phyloP scores from a whole-genome alignment of 2,797 vertebrate species.

The Poeciliopsis infans region DNA sequence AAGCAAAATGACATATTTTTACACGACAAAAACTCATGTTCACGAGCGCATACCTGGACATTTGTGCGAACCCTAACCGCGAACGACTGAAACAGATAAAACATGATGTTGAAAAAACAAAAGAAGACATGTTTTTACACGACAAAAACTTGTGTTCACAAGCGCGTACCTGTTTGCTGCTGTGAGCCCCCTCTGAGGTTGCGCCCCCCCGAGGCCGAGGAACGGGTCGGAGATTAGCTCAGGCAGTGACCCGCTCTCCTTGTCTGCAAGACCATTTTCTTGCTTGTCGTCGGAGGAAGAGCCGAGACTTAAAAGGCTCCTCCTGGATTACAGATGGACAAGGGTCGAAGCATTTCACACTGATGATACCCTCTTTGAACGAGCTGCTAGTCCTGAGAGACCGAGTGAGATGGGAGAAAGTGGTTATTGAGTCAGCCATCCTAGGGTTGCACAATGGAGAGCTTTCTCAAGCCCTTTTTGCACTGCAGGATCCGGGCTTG shows the following conservation, averaged over 20 bases:
- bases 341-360: slow-evolving; percentile 42
- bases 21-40: not conserved
- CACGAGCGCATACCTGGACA: not conserved
- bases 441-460: slow-evolving; percentile 14
- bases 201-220: slow-evolving; percentile 59
- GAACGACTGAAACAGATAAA: slow-evolving; percentile 37
- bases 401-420: slow-evolving; percentile 44
- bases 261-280: slow-evolving; percentile 67
- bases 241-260: slow-evolving; percentile 74
- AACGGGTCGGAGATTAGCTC: slow-evolving; percentile 74
- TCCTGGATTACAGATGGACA: slow-evolving; percentile 68
- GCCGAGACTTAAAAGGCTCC: slow-evolving; percentile 58
- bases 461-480: slow-evolving; percentile 17
- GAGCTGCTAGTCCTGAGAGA: slow-evolving; percentile 17
- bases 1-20: not conserved
- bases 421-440: slow-evolving; percentile 50
- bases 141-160: no score
- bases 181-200: no score
- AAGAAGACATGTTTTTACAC: no score
- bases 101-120: no score
- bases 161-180: no score
- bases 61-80: slow-evolving; percentile 67
- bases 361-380: slow-evolving; percentile 58
- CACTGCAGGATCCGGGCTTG: no score
- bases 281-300: slow-evolving; percentile 73